Conservation (phyloP, 2,113 vertebrate species). For the Octodon degus region DNA sequence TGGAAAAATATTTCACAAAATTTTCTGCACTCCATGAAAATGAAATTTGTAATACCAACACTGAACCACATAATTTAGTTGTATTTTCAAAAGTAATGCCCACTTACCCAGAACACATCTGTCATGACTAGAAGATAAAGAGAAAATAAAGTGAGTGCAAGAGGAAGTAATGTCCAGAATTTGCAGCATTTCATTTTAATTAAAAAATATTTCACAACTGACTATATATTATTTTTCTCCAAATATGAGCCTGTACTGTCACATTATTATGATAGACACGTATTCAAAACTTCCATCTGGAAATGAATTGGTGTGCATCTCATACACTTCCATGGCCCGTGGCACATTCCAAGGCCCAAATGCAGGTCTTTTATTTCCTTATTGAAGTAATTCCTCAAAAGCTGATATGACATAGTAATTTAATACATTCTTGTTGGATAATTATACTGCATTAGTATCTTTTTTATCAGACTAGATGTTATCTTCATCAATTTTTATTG, state of each 20-base stretch:
- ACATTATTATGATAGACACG: not conserved
- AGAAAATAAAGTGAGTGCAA: not conserved
- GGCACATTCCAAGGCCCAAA: not conserved
- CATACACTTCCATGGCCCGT: not conserved
- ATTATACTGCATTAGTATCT: not conserved
- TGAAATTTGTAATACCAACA: not conserved
- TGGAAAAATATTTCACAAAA: not conserved
- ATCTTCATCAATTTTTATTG: not conserved
- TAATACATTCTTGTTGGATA: not conserved
- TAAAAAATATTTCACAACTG: slow-evolving; percentile 13
- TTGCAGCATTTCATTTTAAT: not conserved
- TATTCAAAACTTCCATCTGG: not conserved
- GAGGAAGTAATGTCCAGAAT: not conserved
- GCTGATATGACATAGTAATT: no score
- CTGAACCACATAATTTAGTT: slow-evolving; percentile 30
- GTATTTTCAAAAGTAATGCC: not conserved
- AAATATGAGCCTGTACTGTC: not conserved
- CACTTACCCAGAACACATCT: not conserved
- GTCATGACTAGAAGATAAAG: not conserved
- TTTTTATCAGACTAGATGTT: not conserved
- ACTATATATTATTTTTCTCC: not conserved
- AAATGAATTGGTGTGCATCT: not conserved
- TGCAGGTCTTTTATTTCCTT: not conserved
- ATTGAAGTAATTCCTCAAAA: not conserved
- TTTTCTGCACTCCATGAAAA: not conserved